Evolutionary conservation across 2,888 invertebrate species (phyloP).

Genomic region (Apodemia hepburni): DNA sequence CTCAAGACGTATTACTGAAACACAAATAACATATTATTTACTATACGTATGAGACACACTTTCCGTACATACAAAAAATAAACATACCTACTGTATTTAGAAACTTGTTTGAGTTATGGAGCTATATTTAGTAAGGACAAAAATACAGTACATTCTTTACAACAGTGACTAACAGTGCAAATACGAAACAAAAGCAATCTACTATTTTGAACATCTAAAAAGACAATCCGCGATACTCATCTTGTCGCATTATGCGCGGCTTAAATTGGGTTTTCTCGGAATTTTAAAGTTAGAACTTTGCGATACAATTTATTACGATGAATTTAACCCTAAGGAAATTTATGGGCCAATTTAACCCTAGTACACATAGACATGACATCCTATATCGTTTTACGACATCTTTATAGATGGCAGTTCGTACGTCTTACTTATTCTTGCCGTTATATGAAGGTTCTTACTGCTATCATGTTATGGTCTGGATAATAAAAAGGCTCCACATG

Average conservation of each 20-base stretch:
- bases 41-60: too few species aligned
- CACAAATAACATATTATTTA: too few species aligned
- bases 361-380: slow-evolving; percentile 13
- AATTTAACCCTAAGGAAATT: slow-evolving; percentile 46
- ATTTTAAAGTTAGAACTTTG: slow-evolving; percentile 61
- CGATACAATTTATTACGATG: slow-evolving; percentile 67
- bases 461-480: background rate
- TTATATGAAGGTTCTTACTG: slow-evolving; percentile 14
- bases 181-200: slow-evolving; percentile 21
- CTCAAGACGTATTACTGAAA: too few species aligned
- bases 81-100: too few species aligned
- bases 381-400: slow-evolving; percentile 12
- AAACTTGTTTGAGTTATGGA: too few species aligned
- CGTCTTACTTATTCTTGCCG: slow-evolving; percentile 13
- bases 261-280: slow-evolving; percentile 70
- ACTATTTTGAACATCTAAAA: slow-evolving; percentile 25
- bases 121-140: slow-evolving; percentile 3
- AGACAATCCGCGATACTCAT: slow-evolving; percentile 53
- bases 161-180: slow-evolving; percentile 19
- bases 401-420: slow-evolving; percentile 34
- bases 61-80: too few species aligned
- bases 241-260: slow-evolving; percentile 62
- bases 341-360: slow-evolving; percentile 22
- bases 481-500: background rate
- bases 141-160: slow-evolving; percentile 7